Evolutionary conservation across 2,888 invertebrate genomes (phyloP).

Genomic region (Folsomia manolachei): DNA sequence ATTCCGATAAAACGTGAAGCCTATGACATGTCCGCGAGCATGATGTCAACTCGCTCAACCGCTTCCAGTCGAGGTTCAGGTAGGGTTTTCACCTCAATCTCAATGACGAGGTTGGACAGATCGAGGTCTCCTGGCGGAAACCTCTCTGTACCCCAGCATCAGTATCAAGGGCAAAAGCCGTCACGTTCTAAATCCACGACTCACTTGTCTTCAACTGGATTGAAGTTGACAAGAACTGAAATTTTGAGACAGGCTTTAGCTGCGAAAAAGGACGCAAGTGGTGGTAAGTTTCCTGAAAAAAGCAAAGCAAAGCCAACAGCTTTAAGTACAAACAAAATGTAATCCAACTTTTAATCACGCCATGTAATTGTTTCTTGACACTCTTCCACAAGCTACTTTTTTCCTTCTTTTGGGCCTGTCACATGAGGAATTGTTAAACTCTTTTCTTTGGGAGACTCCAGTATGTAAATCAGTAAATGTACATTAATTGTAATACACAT

Average conservation of each 20-base stretch:
- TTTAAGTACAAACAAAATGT: too few relatives aligned
- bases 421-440: background rate
- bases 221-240: constrained; percentile 49
- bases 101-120: constrained; percentile 50
- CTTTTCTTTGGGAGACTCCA: background rate
- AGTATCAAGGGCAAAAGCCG: constrained; percentile 31
- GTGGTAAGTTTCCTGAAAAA: too few relatives aligned
- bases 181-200: constrained; percentile 49
- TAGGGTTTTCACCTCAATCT: constrained; percentile 49
- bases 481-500: too few relatives aligned
- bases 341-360: background rate
- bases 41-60: constrained; percentile 26
- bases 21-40: constrained; percentile 26
- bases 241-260: constrained; percentile 44
- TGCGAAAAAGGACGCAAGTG: constrained; percentile 41
- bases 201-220: constrained; percentile 40
- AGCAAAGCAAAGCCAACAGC: too few relatives aligned
- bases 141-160: constrained; percentile 38
- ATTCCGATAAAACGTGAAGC: constrained; percentile 45
- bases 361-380: background rate
- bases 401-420: background rate
- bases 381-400: background rate
- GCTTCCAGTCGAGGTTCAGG: constrained; percentile 31
- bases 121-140: constrained; percentile 40
- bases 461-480: too few relatives aligned